Percentiles rank a stretch among this genome's conserved stretches.
Conservation (phyloP, 2,113 vertebrate species). For the Diadophis punctatus region DNA sequence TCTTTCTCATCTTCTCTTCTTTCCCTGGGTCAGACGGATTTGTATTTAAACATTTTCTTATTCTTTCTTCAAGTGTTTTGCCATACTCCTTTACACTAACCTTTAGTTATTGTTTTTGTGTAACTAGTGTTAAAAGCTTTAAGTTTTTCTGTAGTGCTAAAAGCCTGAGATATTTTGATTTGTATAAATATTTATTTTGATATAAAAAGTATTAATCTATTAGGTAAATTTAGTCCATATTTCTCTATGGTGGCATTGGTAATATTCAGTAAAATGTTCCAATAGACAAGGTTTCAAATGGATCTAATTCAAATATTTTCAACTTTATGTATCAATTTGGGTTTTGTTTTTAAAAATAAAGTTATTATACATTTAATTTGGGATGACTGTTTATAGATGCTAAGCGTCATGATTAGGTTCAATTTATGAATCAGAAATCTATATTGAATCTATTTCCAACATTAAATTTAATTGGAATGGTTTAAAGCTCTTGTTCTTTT, state of each 20-base stretch:
- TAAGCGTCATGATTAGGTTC: neutral
- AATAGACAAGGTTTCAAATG: neutral
- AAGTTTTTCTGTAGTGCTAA: neutral
- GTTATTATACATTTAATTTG: neutral
- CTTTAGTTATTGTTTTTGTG: neutral
- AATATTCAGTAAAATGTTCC: neutral
- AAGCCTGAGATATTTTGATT: neutral
- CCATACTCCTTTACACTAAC: neutral
- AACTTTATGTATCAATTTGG: neutral
- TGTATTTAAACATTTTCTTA: neutral
- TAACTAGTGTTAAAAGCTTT: neutral
- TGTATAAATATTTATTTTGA: neutral
- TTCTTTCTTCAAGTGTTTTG: neutral
- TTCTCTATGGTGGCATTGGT: neutral
- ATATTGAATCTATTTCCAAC: neutral
- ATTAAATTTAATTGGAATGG: neutral
- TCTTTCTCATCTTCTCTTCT: neutral
- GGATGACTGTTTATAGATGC: neutral
- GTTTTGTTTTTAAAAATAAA: neutral
- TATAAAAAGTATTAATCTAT: neutral
- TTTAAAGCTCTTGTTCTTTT: neutral
- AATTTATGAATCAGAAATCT: neutral
- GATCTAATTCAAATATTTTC: neutral
- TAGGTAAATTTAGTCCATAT: neutral
- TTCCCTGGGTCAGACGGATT: neutral